Conservation (phyloP, 2,113 vertebrate species). For the Actenoides hombroni region DNA sequence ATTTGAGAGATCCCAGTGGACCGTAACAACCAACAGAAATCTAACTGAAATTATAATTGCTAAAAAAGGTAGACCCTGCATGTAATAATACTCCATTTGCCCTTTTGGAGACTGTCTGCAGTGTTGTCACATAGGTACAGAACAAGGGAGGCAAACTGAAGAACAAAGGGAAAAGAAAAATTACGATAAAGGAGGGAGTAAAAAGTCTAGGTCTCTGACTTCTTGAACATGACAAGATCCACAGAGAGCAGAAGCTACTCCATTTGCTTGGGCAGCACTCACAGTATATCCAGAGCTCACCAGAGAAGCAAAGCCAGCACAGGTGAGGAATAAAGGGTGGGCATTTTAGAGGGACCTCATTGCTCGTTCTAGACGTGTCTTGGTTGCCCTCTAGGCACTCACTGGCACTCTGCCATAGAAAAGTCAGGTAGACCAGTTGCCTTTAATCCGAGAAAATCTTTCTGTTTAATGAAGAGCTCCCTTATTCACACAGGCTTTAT, state of each 20-base stretch:
- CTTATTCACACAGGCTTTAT: accelerated
- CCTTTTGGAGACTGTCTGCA: not conserved
- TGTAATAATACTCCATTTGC: not conserved
- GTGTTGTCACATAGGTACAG: not conserved
- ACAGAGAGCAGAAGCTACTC: not conserved
- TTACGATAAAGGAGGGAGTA: not conserved
- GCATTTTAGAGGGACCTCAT: not conserved
- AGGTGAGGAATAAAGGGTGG: not conserved
- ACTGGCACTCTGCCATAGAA: not conserved
- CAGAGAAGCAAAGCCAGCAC: not conserved
- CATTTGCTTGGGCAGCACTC: not conserved
- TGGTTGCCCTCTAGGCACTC: not conserved
- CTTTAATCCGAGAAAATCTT: not conserved
- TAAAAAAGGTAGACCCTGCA: not conserved
- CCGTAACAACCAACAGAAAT: not conserved
- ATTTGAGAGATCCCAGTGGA: not conserved
- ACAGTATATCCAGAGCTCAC: not conserved
- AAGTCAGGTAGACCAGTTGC: not conserved
- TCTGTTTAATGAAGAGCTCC: not conserved
- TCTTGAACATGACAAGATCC: not conserved
- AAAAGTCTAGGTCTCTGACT: not conserved
- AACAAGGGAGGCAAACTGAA: not conserved
- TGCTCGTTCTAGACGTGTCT: not conserved
- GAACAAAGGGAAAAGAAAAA: not conserved
- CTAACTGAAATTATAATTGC: not conserved